Evolutionary conservation across 2,113 vertebrate genomes (phyloP).

Genomic region (Rhodinocichla rosea): DNA sequence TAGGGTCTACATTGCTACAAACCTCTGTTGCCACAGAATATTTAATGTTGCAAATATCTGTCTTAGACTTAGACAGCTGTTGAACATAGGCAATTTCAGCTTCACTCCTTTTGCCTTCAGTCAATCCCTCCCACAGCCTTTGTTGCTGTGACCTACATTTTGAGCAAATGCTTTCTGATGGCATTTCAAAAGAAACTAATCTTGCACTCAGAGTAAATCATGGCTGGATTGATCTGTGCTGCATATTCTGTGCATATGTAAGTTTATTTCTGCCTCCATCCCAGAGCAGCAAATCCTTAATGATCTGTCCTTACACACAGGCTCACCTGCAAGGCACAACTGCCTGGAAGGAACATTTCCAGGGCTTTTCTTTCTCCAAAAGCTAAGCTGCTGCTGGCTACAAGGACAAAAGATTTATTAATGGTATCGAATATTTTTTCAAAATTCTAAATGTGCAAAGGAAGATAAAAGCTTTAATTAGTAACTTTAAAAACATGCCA

Average conservation of each 20-base stretch:
- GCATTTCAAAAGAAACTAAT: conserved; percentile 51
- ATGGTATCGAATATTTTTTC: neutral
- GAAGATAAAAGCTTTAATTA: conserved; percentile 8
- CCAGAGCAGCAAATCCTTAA: neutral
- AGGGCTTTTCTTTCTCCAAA: neutral
- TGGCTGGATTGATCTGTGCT: neutral
- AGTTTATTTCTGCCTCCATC: neutral
- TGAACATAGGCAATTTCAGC: conserved; percentile 11
- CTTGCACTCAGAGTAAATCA: neutral
- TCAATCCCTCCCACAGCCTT: neutral
- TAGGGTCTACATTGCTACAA: neutral
- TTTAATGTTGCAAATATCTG: neutral
- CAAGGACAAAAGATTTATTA: neutral
- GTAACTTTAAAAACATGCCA: neutral
- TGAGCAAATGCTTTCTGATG: conserved; percentile 43
- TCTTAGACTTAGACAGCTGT: conserved; percentile 1
- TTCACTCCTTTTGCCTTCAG: conserved; percentile 1
- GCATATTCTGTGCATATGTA: neutral
- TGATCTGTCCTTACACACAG: neutral
- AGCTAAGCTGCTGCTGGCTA: neutral
- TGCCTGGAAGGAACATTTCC: neutral
- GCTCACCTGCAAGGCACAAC: neutral
- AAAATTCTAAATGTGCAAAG: neutral
- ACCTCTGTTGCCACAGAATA: neutral
- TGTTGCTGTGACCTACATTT: conserved; percentile 56